These are phyloP conservation scores for Dallia pectoralis DNA, from an alignment of 2,797 vertebrate species.

Conservation along the genomic window DNA sequence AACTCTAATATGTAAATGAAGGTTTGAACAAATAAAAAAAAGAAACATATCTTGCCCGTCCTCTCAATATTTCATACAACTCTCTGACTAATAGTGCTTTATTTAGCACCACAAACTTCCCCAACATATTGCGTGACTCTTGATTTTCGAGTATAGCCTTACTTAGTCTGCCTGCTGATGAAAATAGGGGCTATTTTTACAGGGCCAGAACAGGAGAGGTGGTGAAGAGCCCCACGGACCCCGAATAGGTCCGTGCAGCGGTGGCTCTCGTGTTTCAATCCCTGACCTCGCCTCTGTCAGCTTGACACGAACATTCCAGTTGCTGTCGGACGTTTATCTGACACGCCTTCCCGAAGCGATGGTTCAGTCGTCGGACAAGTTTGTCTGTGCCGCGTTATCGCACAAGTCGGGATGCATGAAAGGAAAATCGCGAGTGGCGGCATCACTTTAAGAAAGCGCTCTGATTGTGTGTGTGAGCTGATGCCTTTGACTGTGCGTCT, in stretches of 20 bases:
- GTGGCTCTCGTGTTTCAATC: slow-evolving; percentile 49
- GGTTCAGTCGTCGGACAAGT: slow-evolving; percentile 26
- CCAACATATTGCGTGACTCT: slow-evolving; percentile 19
- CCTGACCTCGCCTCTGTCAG: slow-evolving; percentile 20
- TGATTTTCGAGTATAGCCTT: slow-evolving; percentile 17
- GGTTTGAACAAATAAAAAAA: slow-evolving; percentile 58
- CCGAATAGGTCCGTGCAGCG: slow-evolving; percentile 40
- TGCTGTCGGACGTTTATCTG: slow-evolving; percentile 38
- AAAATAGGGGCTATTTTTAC: slow-evolving; percentile 52
- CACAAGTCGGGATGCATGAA: slow-evolving; percentile 4
- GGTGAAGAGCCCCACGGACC: slow-evolving; percentile 40
- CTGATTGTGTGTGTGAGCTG: not conserved
- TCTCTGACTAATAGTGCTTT: not conserved
- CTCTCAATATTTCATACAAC: not conserved
- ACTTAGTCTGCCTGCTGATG: slow-evolving; percentile 33
- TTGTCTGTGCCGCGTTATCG: slow-evolving; percentile 27
- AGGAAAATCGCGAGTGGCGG: not conserved
- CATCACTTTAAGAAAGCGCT: slow-evolving; percentile 10
- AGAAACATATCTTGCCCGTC: slow-evolving; percentile 5
- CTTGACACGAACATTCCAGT: slow-evolving; percentile 40
- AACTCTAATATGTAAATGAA: slow-evolving; percentile 38
- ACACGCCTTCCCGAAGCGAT: slow-evolving; percentile 30
- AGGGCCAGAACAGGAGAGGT: slow-evolving; percentile 43
- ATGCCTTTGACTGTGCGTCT: not conserved
- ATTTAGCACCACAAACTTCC: not conserved